Percentiles rank a stretch among this genome's conserved stretches.
Evolutionary conservation across 1,140 invertebrate genomes (phyloP).

Genomic region (Lepidurus apus): DNA sequence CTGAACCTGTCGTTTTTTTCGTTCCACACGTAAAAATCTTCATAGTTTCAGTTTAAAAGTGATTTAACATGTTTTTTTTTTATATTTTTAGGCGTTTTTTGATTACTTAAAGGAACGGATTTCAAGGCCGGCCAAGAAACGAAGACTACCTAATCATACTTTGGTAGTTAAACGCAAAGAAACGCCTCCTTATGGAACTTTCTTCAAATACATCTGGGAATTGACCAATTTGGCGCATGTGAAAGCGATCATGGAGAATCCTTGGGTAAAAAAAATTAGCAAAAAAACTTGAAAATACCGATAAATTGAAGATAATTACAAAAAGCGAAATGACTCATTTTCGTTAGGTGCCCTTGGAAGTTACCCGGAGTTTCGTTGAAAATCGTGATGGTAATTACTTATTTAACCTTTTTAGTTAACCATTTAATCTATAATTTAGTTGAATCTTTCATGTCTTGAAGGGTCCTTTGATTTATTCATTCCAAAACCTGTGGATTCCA

Average conservation of each 20-base stretch:
- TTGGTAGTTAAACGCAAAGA: conserved; percentile 55
- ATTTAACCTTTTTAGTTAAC: neutral
- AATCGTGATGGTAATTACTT: conserved; percentile 55
- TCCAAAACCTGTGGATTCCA: conserved; percentile 18
- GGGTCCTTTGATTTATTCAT: conserved; percentile 10
- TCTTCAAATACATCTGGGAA: conserved; percentile 68
- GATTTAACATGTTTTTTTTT: neutral
- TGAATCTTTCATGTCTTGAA: neutral
- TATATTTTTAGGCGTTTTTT: conserved; percentile 57
- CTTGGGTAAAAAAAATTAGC: conserved; percentile 48
- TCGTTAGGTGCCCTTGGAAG: conserved; percentile 56
- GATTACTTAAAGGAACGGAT: conserved; percentile 65
- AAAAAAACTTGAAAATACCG: neutral
- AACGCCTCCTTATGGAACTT: conserved; percentile 59
- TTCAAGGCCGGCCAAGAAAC: conserved; percentile 58
- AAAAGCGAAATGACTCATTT: conserved; percentile 35
- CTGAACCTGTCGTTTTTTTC: conserved; percentile 65
- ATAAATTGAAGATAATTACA: conserved; percentile 22
- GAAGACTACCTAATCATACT: conserved; percentile 59
- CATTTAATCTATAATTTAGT: neutral
- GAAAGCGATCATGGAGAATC: conserved; percentile 69
- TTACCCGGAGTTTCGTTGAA: conserved; percentile 61
- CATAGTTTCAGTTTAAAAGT: neutral
- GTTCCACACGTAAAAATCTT: conserved; percentile 53
- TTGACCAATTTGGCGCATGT: conserved; percentile 68